phyloP scores from a whole-genome alignment of 2,888 invertebrate genomes.

The Temnothorax ravouxi region DNA sequence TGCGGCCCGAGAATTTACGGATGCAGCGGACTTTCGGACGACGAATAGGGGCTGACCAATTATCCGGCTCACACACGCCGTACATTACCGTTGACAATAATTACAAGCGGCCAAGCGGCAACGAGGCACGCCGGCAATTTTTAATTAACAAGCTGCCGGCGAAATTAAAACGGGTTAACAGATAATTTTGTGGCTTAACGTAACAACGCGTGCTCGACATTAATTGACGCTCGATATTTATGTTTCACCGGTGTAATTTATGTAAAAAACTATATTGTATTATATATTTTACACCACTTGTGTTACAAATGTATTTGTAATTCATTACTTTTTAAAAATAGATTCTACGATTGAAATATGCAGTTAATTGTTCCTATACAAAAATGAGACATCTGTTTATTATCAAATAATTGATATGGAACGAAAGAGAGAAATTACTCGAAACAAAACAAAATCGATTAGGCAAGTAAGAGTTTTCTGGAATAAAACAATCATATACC shows the following conservation, averaged over 20 bases:
- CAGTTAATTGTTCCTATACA: background rate
- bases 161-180: background rate
- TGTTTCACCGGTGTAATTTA: background rate
- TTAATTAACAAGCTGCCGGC: slow-evolving; percentile 42
- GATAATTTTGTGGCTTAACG: slow-evolving; percentile 14
- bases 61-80: slow-evolving; percentile 16
- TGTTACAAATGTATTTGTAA: background rate
- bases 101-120: slow-evolving; percentile 7
- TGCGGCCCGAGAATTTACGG: slow-evolving; percentile 63
- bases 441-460: background rate
- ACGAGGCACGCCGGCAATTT: slow-evolving; percentile 7
- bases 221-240: background rate
- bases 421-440: background rate
- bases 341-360: background rate
- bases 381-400: background rate
- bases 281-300: background rate
- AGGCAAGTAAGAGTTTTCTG: background rate
- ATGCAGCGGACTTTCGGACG: slow-evolving; percentile 43
- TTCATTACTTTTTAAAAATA: background rate
- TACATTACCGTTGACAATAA: slow-evolving; percentile 40
- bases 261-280: background rate
- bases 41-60: slow-evolving; percentile 38
- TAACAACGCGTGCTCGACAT: background rate
- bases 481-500: background rate
- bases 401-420: background rate